Conservation (phyloP, 2,797 vertebrate genomes). For the Graptemys geographica region DNA sequence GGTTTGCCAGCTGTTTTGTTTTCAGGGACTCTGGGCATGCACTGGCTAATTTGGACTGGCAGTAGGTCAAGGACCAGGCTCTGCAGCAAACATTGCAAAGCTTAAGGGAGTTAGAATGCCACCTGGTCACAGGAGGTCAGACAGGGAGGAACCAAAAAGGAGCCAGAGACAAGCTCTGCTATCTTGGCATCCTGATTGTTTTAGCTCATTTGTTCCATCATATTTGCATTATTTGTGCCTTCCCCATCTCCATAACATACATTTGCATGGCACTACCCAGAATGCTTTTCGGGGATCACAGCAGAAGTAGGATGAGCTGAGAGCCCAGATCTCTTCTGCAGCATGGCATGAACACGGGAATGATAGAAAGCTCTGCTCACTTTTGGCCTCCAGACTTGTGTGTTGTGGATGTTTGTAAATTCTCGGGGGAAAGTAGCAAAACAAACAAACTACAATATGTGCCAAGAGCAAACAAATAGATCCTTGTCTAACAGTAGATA, state of each 20-base stretch:
- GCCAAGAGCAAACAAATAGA: not conserved
- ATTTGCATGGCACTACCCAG: not conserved
- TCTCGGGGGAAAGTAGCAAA: slow-evolving; percentile 3
- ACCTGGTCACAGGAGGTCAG: not conserved
- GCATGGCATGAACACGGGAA: not conserved
- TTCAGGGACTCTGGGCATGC: not conserved
- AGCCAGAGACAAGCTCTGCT: not conserved
- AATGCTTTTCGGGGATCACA: not conserved
- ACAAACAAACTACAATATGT: not conserved
- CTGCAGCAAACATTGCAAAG: not conserved
- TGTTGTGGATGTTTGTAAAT: not conserved
- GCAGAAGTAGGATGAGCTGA: not conserved
- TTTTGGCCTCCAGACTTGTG: slow-evolving; percentile 19
- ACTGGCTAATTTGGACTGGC: not conserved
- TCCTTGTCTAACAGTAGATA: not conserved
- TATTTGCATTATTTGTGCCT: not conserved
- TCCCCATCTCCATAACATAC: rapidly evolving
- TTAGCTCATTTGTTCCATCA: not conserved
- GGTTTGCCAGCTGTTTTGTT: slow-evolving; percentile 6
- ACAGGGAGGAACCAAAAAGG: not conserved
- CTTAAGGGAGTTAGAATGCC: not conserved
- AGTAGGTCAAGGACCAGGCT: not conserved
- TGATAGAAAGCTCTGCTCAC: not conserved
- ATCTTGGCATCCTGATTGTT: rapidly evolving
- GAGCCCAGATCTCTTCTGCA: not conserved